A percentile compares a stretch with the other conserved stretches of the same genome.
phyloP scores from a whole-genome alignment of 2,797 vertebrate species.

The Malurus leucopterus region DNA sequence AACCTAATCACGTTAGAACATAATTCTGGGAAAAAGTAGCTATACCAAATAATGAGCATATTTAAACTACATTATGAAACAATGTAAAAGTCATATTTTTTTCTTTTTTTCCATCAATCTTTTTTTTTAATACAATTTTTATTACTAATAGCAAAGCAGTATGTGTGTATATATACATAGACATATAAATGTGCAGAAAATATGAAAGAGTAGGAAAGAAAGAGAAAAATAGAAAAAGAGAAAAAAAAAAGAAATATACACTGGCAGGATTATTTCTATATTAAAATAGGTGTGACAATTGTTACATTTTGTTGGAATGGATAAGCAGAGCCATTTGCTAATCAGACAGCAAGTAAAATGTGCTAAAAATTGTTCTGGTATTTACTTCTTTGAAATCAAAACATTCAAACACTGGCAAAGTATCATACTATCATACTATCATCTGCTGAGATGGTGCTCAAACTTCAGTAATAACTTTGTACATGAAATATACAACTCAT shows the following conservation, averaged over 20 bases:
- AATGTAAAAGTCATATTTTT: background rate
- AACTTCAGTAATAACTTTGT: background rate
- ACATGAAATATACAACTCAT: background rate
- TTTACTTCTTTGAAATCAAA: background rate
- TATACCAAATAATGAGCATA: background rate
- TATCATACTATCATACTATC: background rate
- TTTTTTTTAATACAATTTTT: background rate
- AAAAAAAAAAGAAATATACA: background rate
- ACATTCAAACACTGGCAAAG: background rate
- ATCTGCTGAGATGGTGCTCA: background rate
- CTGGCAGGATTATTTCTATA: background rate
- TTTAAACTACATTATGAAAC: background rate
- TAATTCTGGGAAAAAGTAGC: background rate
- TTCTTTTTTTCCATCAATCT: background rate
- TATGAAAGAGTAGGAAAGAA: background rate
- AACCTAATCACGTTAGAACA: background rate
- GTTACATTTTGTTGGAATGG: background rate
- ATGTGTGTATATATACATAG: fast-evolving
- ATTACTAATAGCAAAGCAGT: background rate
- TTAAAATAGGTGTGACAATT: background rate
- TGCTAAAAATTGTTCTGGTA: background rate
- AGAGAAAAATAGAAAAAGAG: background rate
- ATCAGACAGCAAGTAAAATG: background rate
- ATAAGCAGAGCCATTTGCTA: background rate
- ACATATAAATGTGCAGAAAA: background rate